Percentiles rank a stretch among this genome's conserved stretches.
phyloP scores from a whole-genome alignment of 2,888 invertebrate species.

The Pandemis cinnamomeana region DNA sequence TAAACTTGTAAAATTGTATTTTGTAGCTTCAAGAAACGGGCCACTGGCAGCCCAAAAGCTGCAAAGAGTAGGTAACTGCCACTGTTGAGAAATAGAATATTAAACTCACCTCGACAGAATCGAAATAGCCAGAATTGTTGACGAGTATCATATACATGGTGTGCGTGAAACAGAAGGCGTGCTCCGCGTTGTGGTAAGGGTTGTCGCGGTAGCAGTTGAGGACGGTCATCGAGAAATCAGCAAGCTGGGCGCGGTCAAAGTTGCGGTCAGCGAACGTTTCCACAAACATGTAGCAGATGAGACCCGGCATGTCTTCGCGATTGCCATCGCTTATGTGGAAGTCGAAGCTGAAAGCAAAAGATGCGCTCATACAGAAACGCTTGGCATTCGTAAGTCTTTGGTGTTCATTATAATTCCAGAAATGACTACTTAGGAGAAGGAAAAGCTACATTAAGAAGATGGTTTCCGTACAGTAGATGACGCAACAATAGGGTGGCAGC shows the following conservation, averaged over 20 bases:
- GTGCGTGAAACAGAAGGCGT: conserved; percentile 86
- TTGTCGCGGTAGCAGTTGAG: conserved; percentile 79
- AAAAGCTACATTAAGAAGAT: no score
- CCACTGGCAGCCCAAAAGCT: no score
- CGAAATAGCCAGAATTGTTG: conserved; percentile 77
- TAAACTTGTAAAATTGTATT: no score
- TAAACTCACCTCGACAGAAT: conserved; percentile 72
- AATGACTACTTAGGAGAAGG: no score
- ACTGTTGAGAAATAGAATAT: no score
- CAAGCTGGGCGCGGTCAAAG: conserved; percentile 66
- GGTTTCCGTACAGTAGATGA: no score
- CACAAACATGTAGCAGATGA: conserved; percentile 80
- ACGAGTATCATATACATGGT: conserved; percentile 84
- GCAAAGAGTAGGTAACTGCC: no score
- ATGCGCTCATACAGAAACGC: no score
- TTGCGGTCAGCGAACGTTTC: conserved; percentile 74
- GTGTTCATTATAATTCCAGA: no score
- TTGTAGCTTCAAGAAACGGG: no score
- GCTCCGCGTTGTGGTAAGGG: conserved; percentile 86
- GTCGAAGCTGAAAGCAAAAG: conserved; percentile 69
- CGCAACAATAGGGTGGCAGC: no score
- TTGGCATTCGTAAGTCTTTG: no score
- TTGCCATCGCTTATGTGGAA: conserved; percentile 83
- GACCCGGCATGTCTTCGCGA: conserved; percentile 79
- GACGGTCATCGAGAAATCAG: conserved; percentile 80